Conservation (phyloP, 1,140 invertebrate genomes). For the Pseudomyrmex dendroicus region DNA sequence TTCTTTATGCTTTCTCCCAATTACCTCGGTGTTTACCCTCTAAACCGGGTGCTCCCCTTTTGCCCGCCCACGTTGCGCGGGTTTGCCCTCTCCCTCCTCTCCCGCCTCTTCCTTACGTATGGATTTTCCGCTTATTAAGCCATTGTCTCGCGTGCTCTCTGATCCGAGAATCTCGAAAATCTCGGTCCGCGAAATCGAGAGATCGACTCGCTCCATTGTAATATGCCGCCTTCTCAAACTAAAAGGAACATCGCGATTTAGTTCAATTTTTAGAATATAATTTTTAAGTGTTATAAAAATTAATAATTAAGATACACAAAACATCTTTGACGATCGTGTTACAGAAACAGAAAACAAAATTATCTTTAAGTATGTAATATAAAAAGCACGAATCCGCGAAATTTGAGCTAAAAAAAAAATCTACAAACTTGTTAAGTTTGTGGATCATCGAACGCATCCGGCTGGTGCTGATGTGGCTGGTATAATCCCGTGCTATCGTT, state of each 20-base stretch:
- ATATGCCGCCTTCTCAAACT: constrained; percentile 2
- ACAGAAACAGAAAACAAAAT: too few relatives aligned
- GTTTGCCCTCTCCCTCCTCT: too few relatives aligned
- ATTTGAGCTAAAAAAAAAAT: neutral
- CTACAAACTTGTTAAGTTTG: neutral
- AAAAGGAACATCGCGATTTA: neutral
- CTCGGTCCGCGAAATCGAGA: constrained; percentile 26
- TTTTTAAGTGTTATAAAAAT: too few relatives aligned
- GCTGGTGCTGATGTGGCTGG: neutral
- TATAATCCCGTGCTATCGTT: neutral
- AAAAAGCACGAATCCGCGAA: neutral
- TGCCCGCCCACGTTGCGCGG: constrained; percentile 17
- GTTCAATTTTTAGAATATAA: neutral
- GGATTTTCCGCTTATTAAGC: constrained; percentile 54
- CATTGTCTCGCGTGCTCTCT: constrained; percentile 45
- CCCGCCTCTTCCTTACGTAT: neutral
- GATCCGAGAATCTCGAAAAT: constrained; percentile 44
- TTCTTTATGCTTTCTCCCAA: constrained; percentile 78
- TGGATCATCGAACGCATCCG: neutral
- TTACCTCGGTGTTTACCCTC: constrained; percentile 72
- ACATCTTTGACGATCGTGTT: too few relatives aligned
- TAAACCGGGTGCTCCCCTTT: constrained; percentile 48
- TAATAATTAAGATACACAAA: too few relatives aligned
- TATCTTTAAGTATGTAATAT: neutral
- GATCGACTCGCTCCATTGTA: constrained; percentile 5